These are phyloP conservation scores for Pogonocherus hispidulus DNA, from an alignment of 2,888 invertebrate genomes.

Conservation along the genomic window DNA sequence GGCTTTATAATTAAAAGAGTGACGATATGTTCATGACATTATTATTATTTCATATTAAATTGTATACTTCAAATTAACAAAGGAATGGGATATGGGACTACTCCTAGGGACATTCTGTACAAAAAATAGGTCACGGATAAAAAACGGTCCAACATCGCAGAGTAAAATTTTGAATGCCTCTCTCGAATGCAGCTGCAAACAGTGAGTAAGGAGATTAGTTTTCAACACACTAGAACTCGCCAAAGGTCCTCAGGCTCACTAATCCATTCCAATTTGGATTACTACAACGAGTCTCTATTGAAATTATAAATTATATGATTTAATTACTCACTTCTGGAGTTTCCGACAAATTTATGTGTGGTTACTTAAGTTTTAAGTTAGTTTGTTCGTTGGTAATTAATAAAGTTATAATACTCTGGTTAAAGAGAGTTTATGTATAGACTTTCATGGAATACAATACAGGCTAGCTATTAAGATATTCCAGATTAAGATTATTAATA, in stretches of 20 bases:
- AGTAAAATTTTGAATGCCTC: neutral
- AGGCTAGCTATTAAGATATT: too few species aligned
- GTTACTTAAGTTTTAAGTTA: neutral
- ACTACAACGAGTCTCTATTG: constrained; percentile 1
- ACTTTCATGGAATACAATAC: neutral
- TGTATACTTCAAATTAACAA: too few species aligned
- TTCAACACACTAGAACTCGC: neutral
- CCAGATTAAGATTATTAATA: too few species aligned
- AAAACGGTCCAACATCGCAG: too few species aligned
- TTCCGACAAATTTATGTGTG: neutral
- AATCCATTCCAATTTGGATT: constrained; percentile 10
- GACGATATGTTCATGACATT: too few species aligned
- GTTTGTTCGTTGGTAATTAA: neutral
- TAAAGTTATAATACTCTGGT: neutral
- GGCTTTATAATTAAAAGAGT: too few species aligned
- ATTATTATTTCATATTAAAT: too few species aligned
- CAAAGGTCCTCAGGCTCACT: neutral
- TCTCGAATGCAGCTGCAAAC: neutral
- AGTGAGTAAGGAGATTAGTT: constrained; percentile 11
- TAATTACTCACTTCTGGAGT: neutral
- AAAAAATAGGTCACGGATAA: too few species aligned
- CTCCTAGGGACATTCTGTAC: too few species aligned
- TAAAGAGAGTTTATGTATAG: neutral
- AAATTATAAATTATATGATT: constrained; percentile 6
- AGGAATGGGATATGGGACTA: too few species aligned